Conservation (phyloP, 2,113 vertebrate species). For the Neotragus pygmaeus region DNA sequence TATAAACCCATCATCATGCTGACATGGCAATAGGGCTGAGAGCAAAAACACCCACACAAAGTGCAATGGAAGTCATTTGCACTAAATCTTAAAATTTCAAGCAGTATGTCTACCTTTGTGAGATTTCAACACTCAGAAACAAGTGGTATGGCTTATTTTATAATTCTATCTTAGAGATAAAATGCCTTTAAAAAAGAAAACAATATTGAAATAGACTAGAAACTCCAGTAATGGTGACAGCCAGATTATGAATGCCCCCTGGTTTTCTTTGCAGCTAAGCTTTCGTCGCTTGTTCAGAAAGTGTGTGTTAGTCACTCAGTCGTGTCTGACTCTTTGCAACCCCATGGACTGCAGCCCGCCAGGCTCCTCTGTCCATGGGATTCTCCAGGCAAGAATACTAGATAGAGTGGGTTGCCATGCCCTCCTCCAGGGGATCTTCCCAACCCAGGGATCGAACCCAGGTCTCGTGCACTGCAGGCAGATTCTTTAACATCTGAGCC, state of each 20-base stretch:
- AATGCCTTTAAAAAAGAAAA: neutral
- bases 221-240: neutral
- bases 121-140: constrained; percentile 25
- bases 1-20: neutral
- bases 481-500: neutral
- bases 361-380: neutral
- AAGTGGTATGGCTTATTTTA: neutral
- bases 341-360: neutral
- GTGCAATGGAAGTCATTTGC: neutral
- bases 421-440: neutral
- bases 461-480: neutral
- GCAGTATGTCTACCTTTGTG: neutral
- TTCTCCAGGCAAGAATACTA: neutral
- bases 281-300: constrained; percentile 16
- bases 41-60: neutral
- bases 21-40: neutral
- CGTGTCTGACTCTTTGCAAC: neutral
- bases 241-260: neutral
- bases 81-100: neutral
- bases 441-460: neutral
- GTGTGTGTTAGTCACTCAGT: neutral
- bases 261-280: neutral
- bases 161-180: neutral
- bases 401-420: neutral
- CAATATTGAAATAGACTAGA: constrained; percentile 4